Evolutionary conservation across 2,797 vertebrate species (phyloP), one percentile per base, ranked within the genome.

Genomic region (Clarias platycephalus): DNA sequence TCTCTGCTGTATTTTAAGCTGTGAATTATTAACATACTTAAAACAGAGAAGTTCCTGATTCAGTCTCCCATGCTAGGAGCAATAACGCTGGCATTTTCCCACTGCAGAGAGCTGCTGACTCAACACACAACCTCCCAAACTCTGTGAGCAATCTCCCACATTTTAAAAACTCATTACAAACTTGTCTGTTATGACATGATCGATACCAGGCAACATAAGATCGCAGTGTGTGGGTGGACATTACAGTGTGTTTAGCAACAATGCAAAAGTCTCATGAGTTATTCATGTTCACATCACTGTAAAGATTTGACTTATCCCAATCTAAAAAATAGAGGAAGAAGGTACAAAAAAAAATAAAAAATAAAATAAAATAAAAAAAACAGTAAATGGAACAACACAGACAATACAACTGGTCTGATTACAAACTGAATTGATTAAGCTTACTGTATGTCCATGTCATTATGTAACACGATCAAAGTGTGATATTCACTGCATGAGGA

Each of bases 41-140:
- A 75, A 75, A 28, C 1, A 26, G 55, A 24, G 63, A 58, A 55
- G 82, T 80, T 82, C 67, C 76, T 84, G 85, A 86, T 84, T 66
- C 40, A n/a, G 64, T 10, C 49, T 76, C 81, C 83, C 63, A 26
- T 28, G 44, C 66, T 64, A 78, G 62, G 76, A 85, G 83, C 58
- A 83, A 83, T 68, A 86, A 81, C 28, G 60, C 62, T 80, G 64
- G 83, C 55, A 60, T 79, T 74, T 76, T 70, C 49, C 67, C 81
- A 77, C n/a, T n/a, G 4, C 57, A 34, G 60, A 57, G 31, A 82
- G 34, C 60, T 85, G 83, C 87, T 88, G 85, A 88, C 81, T 85
- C 49, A 20, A 85, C 75, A 81, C 57, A 78, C 81, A 81, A 49
- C 81, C 83, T 86, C 78, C 57, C 24, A 34, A 81, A 68, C 49